Evolutionary conservation across 2,888 invertebrate genomes (phyloP), one percentile per base, ranked within the genome.

Genomic region (Phasia obesa): DNA sequence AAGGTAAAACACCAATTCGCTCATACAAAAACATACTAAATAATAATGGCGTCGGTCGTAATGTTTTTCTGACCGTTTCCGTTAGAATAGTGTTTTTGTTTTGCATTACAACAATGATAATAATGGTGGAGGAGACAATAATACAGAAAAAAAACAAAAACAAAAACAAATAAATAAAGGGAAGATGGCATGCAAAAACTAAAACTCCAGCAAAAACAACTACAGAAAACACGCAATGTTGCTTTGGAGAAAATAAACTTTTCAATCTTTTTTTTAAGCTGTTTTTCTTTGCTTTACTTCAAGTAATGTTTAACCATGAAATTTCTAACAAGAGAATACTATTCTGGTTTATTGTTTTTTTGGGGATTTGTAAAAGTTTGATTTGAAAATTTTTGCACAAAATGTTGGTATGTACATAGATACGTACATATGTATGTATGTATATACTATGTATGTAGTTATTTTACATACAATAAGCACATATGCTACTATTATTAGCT

Each of bases 11-110:
- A 42, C 19, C 42, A 31, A 51, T 44, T 19, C 62, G 57, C 15
- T n/a, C n/a, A 42, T 6, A 38, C 13, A 15, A 38, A 62, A 42
- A 57, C 15, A 38, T 23, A 51, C 6, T 47, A 47, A 47, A 47
- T 47, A 44, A 76, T 76, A 83, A 83, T 83, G 83, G 83, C 83
- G 83, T 79, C 83, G 79, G 65, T 70, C 69, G 70, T 53, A 65
- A 70, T 76, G 51, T 51, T 60, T 70, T 83, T 79, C 79, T 76
- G 83, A 83, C 83, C 83, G 65, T 83, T 83, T 83, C 83, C 79
- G 79, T 83, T 83, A 83, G 69, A 70, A 74, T 62, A 64, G 74
- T 64, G 19, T 62, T 67, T 53, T 65, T 59, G 11, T 47, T 60
- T 51, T 59, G 59, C 67, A 23, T 27, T 51, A 19, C 53, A 31